Conservation (phyloP, 1,140 invertebrate species). For the Archegozetes longisetosus region DNA sequence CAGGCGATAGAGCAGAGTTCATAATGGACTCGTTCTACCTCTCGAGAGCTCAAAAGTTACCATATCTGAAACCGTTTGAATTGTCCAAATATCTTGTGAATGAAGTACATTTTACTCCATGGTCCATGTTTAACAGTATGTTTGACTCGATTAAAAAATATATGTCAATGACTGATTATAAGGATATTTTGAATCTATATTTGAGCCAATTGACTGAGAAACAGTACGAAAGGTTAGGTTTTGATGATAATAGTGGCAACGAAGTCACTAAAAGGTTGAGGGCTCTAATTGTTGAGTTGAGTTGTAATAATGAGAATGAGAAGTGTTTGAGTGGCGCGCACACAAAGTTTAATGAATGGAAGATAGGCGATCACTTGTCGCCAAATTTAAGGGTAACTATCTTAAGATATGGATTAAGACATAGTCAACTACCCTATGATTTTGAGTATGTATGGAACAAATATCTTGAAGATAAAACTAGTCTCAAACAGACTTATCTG, state of each 20-base stretch:
- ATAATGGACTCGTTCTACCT: conserved; percentile 30
- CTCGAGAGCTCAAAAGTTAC: conserved; percentile 25
- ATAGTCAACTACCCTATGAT: background rate
- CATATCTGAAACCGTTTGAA: conserved; percentile 27
- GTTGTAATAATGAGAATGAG: conserved; percentile 1
- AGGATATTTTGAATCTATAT: conserved; percentile 2
- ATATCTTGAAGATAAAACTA: conserved; percentile 45
- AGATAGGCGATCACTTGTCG: background rate
- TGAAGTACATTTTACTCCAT: conserved; percentile 31
- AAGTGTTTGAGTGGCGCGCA: conserved; percentile 3
- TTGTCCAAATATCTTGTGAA: conserved; percentile 28
- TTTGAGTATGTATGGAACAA: conserved; percentile 59
- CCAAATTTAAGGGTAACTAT: background rate
- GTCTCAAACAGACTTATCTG: conserved; percentile 26
- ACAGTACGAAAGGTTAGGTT: conserved; percentile 3
- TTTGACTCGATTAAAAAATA: background rate
- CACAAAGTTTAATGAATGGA: conserved; percentile 4
- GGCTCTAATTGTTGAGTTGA: background rate
- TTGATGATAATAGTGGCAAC: background rate
- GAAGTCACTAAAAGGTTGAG: background rate
- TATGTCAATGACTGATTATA: conserved; percentile 5
- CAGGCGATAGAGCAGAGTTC: conserved; percentile 25
- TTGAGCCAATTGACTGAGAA: background rate
- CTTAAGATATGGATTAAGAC: background rate
- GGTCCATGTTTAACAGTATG: conserved; percentile 21